phyloP scores from a whole-genome alignment of 1,140 invertebrate species.

The Aphis craccivora region DNA sequence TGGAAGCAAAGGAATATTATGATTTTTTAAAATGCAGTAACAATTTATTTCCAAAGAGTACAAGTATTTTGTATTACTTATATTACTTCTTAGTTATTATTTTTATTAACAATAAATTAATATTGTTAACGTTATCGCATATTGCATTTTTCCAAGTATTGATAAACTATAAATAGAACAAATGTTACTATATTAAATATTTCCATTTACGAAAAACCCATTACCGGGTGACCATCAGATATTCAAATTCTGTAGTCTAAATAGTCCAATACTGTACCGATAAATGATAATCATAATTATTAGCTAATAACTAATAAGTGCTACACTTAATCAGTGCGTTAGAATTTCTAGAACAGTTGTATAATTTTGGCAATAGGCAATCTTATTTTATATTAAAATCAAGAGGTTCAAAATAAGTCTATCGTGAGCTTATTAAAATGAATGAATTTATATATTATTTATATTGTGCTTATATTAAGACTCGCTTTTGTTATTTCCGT shows the following conservation, averaged over 20 bases:
- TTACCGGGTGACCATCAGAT: neutral
- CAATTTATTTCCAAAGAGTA: neutral
- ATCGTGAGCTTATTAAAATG: neutral
- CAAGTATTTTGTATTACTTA: neutral
- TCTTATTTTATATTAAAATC: neutral
- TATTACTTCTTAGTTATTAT: too few relatives aligned
- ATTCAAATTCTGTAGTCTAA: neutral
- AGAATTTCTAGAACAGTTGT: neutral
- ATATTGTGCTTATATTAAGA: too few relatives aligned
- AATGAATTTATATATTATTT: neutral
- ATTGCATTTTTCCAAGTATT: neutral
- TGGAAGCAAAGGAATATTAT: neutral
- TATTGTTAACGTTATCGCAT: neutral
- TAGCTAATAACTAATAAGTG: too few relatives aligned
- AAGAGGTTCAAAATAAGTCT: neutral
- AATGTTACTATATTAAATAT: neutral
- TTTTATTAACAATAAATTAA: too few relatives aligned
- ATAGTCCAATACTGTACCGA: too few relatives aligned
- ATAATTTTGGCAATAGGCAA: neutral
- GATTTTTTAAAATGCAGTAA: neutral
- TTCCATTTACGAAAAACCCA: neutral
- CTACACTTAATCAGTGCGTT: neutral
- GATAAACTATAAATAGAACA: neutral
- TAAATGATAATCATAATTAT: too few relatives aligned
- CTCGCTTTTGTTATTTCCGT: too few relatives aligned